phyloP scores from a whole-genome alignment of 2,113 vertebrate species.

The Brachionichthys hirsutus region DNA sequence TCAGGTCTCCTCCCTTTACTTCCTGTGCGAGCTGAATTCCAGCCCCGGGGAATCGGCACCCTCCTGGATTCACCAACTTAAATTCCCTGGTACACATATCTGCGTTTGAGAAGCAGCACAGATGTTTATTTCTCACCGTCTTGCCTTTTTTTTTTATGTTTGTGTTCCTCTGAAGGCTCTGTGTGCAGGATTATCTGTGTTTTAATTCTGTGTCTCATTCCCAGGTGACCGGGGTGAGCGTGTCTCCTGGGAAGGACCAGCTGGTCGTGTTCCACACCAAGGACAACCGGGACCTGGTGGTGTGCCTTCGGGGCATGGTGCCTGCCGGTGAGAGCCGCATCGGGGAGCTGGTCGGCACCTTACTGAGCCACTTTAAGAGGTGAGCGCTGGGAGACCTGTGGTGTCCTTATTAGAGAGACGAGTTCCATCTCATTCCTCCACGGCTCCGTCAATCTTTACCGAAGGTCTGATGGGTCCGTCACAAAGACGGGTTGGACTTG shows the following conservation, averaged over 20 bases:
- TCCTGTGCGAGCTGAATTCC: conserved; percentile 4
- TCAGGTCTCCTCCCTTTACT: background rate
- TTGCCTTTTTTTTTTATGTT: conserved; percentile 6
- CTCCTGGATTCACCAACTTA: no score
- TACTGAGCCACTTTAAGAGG: conserved; percentile 96
- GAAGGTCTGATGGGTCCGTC: no score
- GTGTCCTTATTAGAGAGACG: no score
- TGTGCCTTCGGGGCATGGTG: conserved; percentile 87
- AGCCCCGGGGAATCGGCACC: no score
- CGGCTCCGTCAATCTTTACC: no score
- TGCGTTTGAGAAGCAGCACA: background rate
- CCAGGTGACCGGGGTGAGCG: conserved; percentile 91
- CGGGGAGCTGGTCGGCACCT: conserved; percentile 92
- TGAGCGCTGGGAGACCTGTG: conserved; percentile 48
- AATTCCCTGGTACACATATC: no score
- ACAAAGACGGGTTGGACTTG: no score
- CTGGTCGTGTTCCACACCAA: conserved; percentile 97
- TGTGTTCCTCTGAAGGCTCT: conserved; percentile 5
- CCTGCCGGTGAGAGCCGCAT: conserved; percentile 87
- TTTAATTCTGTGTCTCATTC: conserved; percentile 12
- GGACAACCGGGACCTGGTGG: conserved; percentile 93
- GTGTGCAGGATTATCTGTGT: conserved; percentile 9
- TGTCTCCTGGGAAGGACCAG: conserved; percentile 96
- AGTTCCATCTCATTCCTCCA: no score
- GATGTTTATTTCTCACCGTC: background rate